These are phyloP conservation scores for Aldabrachelys gigantea DNA, from an alignment of 2,113 vertebrate genomes.

Conservation along the genomic window DNA sequence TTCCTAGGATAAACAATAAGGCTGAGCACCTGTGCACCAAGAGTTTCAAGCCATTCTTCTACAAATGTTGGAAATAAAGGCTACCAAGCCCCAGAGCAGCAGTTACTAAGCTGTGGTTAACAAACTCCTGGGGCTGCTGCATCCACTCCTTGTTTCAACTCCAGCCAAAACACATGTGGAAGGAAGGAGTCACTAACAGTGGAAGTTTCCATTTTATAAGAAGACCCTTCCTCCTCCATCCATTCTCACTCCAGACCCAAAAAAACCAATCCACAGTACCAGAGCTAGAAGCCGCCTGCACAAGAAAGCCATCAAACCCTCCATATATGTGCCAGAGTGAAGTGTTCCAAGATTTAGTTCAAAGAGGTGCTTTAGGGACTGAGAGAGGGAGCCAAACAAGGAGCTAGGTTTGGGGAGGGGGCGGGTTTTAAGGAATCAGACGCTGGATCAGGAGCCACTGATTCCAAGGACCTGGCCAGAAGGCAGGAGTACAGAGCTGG, in stretches of 20 bases:
- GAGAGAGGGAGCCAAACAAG: background rate
- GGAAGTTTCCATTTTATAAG: background rate
- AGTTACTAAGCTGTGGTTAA: background rate
- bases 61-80: background rate
- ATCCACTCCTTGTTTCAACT: background rate
- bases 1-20: background rate
- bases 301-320: background rate
- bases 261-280: background rate
- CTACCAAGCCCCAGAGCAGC: background rate
- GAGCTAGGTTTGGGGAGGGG: background rate
- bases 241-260: background rate
- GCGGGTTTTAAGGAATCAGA: background rate
- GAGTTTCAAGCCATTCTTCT: background rate
- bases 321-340: background rate
- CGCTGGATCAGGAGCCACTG: background rate
- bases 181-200: background rate
- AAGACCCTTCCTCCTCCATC: background rate
- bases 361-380: slow-evolving; percentile 12
- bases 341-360: slow-evolving; percentile 22
- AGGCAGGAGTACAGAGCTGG: background rate
- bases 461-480: background rate
- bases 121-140: background rate
- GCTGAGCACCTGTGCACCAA: background rate
- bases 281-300: background rate
- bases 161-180: background rate